A percentile compares a stretch with the other conserved stretches of the same genome.
These are phyloP conservation scores for Garra rufa DNA, from an alignment of 2,113 vertebrate species.

Conservation along the genomic window DNA sequence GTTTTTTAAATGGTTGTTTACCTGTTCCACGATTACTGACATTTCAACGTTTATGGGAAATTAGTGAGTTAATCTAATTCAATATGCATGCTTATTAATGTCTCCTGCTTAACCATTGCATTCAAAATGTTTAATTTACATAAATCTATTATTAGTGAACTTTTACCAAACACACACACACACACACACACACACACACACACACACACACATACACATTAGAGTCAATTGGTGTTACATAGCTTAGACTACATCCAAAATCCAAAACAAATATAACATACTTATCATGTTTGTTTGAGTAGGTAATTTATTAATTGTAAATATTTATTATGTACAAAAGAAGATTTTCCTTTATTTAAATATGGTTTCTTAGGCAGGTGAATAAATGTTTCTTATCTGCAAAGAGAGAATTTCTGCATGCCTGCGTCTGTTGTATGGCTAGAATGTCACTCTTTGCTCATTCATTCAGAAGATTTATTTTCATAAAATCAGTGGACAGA, in stretches of 20 bases:
- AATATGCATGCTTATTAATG: background rate
- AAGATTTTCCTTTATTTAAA: background rate
- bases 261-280: background rate
- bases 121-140: background rate
- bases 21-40: background rate
- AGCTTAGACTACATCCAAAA: no score
- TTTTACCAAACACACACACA: background rate
- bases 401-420: constrained; percentile 14
- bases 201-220: no score
- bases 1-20: background rate
- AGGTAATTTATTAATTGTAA: background rate
- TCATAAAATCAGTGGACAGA: constrained; percentile 2
- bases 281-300: background rate
- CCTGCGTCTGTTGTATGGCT: background rate
- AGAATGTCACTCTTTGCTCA: constrained; percentile 19
- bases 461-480: background rate
- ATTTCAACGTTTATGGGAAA: background rate
- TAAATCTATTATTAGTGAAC: background rate
- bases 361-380: background rate
- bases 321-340: background rate
- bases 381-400: constrained; percentile 6
- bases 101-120: background rate
- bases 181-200: no score
- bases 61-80: background rate
- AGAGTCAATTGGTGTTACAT: no score